Percentiles rank a stretch among this genome's conserved stretches.
Conservation (phyloP, 2,888 invertebrate genomes). For the Athrips mouffetella region DNA sequence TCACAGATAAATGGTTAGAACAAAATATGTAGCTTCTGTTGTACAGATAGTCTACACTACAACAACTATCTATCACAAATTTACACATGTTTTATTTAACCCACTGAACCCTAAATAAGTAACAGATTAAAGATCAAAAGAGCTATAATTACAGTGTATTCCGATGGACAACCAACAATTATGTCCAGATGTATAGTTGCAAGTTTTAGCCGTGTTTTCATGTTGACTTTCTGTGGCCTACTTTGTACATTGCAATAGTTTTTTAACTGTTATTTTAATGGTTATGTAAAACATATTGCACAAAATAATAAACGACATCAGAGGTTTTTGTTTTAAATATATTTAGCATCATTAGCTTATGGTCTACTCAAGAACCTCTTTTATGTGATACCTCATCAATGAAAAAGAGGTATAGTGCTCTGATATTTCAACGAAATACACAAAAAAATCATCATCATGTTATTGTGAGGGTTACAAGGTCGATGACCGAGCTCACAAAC, state of each 20-base stretch:
- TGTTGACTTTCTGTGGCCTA: slow-evolving; percentile 12
- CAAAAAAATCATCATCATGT: too few relatives aligned
- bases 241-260: slow-evolving; percentile 3
- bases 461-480: too few relatives aligned
- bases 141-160: slow-evolving; percentile 34
- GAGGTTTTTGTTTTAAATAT: background rate
- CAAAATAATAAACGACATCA: too few relatives aligned
- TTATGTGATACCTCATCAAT: too few relatives aligned
- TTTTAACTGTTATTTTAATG: background rate
- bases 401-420: too few relatives aligned
- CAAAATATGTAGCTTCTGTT: too few relatives aligned
- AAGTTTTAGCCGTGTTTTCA: slow-evolving; percentile 6
- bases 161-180: slow-evolving; percentile 14
- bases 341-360: background rate
- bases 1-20: too few relatives aligned
- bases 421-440: too few relatives aligned
- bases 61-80: background rate
- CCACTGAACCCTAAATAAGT: slow-evolving; percentile 22
- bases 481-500: too few relatives aligned
- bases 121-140: slow-evolving; percentile 39
- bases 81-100: background rate
- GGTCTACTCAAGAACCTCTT: too few relatives aligned
- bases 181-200: slow-evolving; percentile 8
- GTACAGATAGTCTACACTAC: too few relatives aligned
- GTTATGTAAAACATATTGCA: too few relatives aligned